phyloP scores from a whole-genome alignment of 2,797 vertebrate species.

The Pseudopleuronectes americanus region DNA sequence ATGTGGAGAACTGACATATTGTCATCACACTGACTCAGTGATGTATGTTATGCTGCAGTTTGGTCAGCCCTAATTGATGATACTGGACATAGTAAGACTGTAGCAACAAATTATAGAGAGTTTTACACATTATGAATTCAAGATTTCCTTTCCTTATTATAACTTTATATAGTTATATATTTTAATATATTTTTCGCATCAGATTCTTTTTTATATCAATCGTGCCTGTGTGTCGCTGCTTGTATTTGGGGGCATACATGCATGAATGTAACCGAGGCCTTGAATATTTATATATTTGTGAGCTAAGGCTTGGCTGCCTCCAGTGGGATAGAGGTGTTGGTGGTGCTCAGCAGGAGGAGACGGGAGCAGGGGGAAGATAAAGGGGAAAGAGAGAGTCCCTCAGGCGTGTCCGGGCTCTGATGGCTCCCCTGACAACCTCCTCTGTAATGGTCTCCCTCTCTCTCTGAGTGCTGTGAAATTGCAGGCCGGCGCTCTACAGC shows the following conservation, averaged over 20 bases:
- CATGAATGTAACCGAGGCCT: conserved; percentile 26
- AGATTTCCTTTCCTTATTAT: background rate
- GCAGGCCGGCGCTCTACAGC: conserved; percentile 84
- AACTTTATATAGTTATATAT: conserved; percentile 16
- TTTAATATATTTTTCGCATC: conserved; percentile 29
- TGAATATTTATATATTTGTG: conserved; percentile 70
- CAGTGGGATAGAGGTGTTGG: conserved; percentile 74
- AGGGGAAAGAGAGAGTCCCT: conserved; percentile 72
- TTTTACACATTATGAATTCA: too few relatives aligned
- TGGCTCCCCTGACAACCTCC: conserved; percentile 87
- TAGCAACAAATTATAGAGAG: background rate
- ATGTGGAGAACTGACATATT: background rate
- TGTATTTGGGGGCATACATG: conserved; percentile 36
- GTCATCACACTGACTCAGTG: background rate
- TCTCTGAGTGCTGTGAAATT: conserved; percentile 87
- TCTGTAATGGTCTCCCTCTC: conserved; percentile 86
- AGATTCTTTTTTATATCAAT: background rate
- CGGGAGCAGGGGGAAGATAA: conserved; percentile 62
- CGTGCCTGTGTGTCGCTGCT: conserved; percentile 11
- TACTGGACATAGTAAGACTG: too few relatives aligned
- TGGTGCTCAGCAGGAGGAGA: conserved; percentile 64
- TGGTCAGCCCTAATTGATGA: background rate
- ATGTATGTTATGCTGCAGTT: background rate
- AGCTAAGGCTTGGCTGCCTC: conserved; percentile 58
- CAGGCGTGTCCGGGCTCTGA: conserved; percentile 82